Base-by-base conservation (phyloP, 2,888 invertebrate species). In the Nasonia oneida region DNA sequence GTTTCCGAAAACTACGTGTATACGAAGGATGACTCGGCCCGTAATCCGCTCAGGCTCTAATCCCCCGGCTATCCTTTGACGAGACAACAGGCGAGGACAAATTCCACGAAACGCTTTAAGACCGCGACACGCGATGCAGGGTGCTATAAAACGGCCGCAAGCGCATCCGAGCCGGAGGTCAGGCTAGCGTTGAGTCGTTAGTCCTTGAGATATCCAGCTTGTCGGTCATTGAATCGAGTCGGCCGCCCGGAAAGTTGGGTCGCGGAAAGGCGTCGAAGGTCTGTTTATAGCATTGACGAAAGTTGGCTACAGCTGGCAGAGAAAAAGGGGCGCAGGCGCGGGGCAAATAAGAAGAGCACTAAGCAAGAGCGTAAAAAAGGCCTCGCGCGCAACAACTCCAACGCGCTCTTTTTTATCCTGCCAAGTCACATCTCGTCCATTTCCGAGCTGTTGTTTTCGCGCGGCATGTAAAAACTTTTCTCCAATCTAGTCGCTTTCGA, bases 381-480 rank as follows among this genome's bases (percentile, higher is more conserved):
- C 18, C 64, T 70, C n/a, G 42, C 18, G 33, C 15, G 73, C 70
- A 39, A 29, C 15, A 61, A 57, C 50, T 47, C 29, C 57, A 76
- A 75, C 75, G 75, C 29, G 33, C 57, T 47, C 70, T 84, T 85
- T 71, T 71, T 84, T 64, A 73, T 67, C 18, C 29, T 23, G 37
- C 67, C 77, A 71, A 78, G 85, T 85, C 85, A 78, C 85, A 85
- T 85, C 81, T 23, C 74, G 78, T 64, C 82, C 77, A 85, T 85
- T 85, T 86, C 70, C 61, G 71, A 76, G 86, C 76, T 77, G 86
- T 83, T 86, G 86, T 86, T 86, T 80, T 75, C 79, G 37, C 64
- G 74, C 10, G 42, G 70, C 70, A 42, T 61, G 47, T 80, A 83
- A 83, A 86, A 86, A 86, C 79, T 86, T 86, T 86, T 39, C 79